phyloP scores from a whole-genome alignment of 2,888 invertebrate species.

The Anarsia innoxiella region DNA sequence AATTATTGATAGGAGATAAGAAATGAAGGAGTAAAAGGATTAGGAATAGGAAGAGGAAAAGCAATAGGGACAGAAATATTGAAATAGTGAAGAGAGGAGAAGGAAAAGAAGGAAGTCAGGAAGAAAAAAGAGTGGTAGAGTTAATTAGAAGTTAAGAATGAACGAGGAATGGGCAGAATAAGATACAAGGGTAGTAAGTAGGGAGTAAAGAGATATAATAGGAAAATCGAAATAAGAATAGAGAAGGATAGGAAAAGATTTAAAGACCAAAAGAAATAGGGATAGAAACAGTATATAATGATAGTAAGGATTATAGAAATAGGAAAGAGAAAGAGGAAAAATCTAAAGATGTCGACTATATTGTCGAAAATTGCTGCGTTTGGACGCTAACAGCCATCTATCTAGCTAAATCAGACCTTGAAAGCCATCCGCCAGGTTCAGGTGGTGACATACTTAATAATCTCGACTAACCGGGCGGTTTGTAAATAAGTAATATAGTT shows the following conservation, averaged over 20 bases:
- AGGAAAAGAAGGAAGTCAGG: no score
- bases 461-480: constrained; percentile 2
- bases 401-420: neutral
- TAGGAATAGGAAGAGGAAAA: no score
- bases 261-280: no score
- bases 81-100: no score
- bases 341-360: neutral
- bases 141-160: no score
- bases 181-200: no score
- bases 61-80: no score
- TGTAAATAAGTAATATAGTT: neutral
- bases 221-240: neutral
- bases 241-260: neutral
- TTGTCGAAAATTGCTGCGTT: neutral
- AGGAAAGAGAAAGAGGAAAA: neutral
- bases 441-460: constrained; percentile 1
- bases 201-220: neutral
- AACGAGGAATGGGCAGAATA: no score
- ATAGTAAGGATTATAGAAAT: neutral
- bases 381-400: neutral
- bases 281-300: neutral
- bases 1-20: no score
- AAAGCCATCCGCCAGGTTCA: neutral
- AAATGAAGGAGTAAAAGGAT: no score
- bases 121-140: no score